These are phyloP conservation scores for Polypedilum vanderplanki DNA, from an alignment of 1,140 invertebrate species.

Conservation along the genomic window DNA sequence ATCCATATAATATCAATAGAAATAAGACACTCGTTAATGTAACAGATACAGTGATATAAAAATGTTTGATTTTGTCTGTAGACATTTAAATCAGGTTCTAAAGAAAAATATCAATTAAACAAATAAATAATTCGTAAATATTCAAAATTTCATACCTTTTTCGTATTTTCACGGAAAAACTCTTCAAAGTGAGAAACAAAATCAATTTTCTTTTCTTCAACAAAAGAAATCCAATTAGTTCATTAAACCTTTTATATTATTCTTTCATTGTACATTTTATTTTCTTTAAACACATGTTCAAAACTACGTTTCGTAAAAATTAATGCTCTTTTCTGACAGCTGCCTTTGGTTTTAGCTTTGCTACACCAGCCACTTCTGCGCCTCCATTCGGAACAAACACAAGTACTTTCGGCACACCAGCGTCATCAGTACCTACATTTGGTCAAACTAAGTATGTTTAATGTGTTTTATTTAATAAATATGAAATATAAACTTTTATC, in stretches of 20 bases:
- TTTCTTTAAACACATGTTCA: background rate
- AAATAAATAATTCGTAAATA: too few species aligned
- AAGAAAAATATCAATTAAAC: background rate
- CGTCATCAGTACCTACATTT: constrained; percentile 34
- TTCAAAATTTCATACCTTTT: background rate
- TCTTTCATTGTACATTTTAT: background rate
- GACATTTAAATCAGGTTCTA: background rate
- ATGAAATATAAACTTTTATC: constrained; percentile 33
- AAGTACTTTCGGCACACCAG: constrained; percentile 36
- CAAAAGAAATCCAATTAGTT: background rate
- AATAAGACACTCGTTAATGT: background rate
- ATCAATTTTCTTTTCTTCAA: background rate
- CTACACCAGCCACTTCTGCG: constrained; percentile 39
- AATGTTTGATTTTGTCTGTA: constrained; percentile 19
- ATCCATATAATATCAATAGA: constrained; percentile 30
- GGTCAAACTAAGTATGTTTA: constrained; percentile 32
- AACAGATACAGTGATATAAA: background rate
- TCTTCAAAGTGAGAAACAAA: background rate
- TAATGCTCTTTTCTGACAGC: constrained; percentile 30
- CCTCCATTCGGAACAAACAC: constrained; percentile 43
- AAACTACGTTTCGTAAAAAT: background rate
- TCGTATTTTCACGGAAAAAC: background rate
- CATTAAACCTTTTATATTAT: background rate
- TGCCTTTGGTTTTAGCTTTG: constrained; percentile 42
- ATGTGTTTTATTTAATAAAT: constrained; percentile 33